phyloP scores from a whole-genome alignment of 2,797 vertebrate species.

The Myoxocephalus aenaeus region DNA sequence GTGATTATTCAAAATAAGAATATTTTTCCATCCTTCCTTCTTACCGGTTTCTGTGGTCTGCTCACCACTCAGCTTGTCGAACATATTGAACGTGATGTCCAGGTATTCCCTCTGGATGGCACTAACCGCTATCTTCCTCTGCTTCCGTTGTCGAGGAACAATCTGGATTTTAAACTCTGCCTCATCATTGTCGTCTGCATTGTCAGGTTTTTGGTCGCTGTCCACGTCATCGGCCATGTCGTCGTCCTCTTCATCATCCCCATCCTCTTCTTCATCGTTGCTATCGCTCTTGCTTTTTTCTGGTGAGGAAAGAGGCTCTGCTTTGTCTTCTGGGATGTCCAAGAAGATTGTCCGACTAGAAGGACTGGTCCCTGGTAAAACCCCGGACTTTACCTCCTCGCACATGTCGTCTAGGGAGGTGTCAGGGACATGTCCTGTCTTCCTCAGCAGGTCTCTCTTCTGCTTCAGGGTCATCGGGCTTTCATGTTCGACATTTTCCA shows the following conservation, averaged over 20 bases:
- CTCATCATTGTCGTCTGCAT: constrained; percentile 86
- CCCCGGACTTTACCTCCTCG: constrained; percentile 74
- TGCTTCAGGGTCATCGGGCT: constrained; percentile 94
- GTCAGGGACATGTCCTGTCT: constrained; percentile 90
- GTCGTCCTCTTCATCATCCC: constrained; percentile 88
- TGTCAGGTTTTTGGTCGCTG: constrained; percentile 84
- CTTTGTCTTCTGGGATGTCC: constrained; percentile 89
- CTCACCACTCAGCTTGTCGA: constrained; percentile 92
- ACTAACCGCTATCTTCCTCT: constrained; percentile 98
- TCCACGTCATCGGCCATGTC: constrained; percentile 90
- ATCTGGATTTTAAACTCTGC: constrained; percentile 99
- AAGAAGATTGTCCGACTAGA: constrained; percentile 88
- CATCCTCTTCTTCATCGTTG: constrained; percentile 86
- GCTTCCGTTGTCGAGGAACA: constrained; percentile 95
- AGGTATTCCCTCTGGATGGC: constrained; percentile 99
- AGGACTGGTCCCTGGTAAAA: constrained; percentile 79
- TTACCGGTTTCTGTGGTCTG: constrained; percentile 91
- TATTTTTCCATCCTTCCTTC: constrained; percentile 20
- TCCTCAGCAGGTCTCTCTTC: constrained; percentile 94
- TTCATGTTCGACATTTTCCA: constrained; percentile 80
- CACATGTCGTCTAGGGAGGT: constrained; percentile 89
- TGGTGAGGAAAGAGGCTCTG: constrained; percentile 85
- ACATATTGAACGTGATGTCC: constrained; percentile 96
- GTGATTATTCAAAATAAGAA: not conserved
- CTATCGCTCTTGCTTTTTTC: constrained; percentile 84